Base-by-base conservation (phyloP, 1,140 invertebrate genomes). In the Diplogasteroides magnus region DNA sequence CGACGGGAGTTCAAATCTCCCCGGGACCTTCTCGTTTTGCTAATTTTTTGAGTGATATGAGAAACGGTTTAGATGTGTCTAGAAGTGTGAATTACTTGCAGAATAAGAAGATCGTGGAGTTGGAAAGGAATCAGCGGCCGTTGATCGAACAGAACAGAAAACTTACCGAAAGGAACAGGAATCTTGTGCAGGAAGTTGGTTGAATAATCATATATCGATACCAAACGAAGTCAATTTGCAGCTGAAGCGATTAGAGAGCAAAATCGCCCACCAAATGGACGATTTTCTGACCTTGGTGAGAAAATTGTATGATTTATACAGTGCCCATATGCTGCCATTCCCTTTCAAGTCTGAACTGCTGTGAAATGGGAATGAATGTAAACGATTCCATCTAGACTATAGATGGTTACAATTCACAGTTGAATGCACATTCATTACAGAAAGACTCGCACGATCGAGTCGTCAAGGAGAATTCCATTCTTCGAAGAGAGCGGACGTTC, bases 21-120 rank as follows among this genome's bases (percentile, higher is more conserved):
- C 83, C 19, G 80, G 73, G 37, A 48, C 37, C 37, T 48, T 6
- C 37, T 48, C 37, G n/a, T n/a, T n/a, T n/a, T n/a, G n/a, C n/a
- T n/a, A n/a, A n/a, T n/a, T n/a, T n/a, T n/a, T n/a, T n/a, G n/a
- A n/a, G n/a, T n/a, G n/a, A n/a, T n/a, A n/a, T n/a, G n/a, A n/a
- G 37, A 48, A 48, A 19, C 37, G 19, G 19, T 48, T 48, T 6
- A 48, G 6, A 73, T n/a, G 37, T 27, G 19, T 27, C 2, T 23
- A 14, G 19, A 6, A 55, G 27, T 57, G 19, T 6, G n/a, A 13
- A n/a, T 64, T 19, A 48, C 6, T 80, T 77, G 25, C 60, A 79
- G 79, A 80, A 80, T 55, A 75, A 81, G 66, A 80, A 80, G 60
- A 80, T 80, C 26, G 77, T 80, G 57, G 79, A 80, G 57, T 72